These are phyloP conservation scores for Poeciliopsis turrubarensis DNA, from an alignment of 2,113 vertebrate genomes.

Conservation along the genomic window DNA sequence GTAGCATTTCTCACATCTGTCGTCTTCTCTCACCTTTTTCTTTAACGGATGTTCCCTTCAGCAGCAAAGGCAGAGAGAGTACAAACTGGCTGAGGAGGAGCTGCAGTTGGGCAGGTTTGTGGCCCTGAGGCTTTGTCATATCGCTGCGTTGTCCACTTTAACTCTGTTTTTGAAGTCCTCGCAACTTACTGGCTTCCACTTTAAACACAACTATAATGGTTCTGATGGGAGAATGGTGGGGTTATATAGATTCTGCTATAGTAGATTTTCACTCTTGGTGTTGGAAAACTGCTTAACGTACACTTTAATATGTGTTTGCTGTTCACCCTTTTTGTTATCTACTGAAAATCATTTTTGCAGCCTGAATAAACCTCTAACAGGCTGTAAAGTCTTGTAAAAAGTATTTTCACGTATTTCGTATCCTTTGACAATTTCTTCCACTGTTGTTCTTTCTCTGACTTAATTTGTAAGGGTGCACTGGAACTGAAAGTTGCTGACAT, in stretches of 20 bases:
- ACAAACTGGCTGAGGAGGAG: constrained; percentile 24
- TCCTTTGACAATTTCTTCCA: neutral
- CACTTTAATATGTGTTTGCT: neutral
- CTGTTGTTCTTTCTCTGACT: neutral
- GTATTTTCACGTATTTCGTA: neutral
- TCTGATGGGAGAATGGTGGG: constrained; percentile 1
- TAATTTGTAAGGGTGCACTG: neutral
- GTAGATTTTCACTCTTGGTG: neutral
- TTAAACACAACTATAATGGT: constrained; percentile 8
- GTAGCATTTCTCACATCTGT: constrained; percentile 56
- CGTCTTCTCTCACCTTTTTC: constrained; percentile 20
- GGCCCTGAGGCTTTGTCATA: constrained; percentile 33
- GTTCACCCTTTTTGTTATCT: neutral
- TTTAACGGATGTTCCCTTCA: constrained; percentile 50
- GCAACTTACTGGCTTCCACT: constrained; percentile 6
- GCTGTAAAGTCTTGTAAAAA: neutral
- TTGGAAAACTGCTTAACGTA: neutral
- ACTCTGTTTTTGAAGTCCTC: constrained; percentile 17
- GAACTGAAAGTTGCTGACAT: neutral
- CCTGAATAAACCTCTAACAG: neutral
- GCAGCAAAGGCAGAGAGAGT: constrained; percentile 48
- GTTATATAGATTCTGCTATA: neutral
- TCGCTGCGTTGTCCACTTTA: constrained; percentile 45
- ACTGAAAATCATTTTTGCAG: neutral
- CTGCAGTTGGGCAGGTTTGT: constrained; percentile 12